These are phyloP conservation scores for Trichosurus vulpecula DNA, from an alignment of 2,797 vertebrate genomes.

Conservation along the genomic window DNA sequence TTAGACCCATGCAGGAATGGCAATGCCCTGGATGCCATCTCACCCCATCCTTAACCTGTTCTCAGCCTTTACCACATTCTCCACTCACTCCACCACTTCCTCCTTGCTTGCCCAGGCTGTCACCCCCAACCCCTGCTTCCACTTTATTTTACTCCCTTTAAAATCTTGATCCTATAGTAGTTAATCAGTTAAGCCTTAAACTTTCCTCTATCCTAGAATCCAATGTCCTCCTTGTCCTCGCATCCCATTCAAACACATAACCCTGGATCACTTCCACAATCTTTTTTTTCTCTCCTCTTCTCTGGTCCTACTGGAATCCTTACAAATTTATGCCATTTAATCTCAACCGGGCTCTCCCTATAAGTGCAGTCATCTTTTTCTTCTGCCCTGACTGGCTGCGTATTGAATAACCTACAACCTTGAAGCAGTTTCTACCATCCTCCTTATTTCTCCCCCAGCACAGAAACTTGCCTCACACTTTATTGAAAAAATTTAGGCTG, in stretches of 20 bases:
- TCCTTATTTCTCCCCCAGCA: not conserved
- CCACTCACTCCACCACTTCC: not conserved
- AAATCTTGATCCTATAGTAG: not conserved
- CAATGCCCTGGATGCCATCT: not conserved
- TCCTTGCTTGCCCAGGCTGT: not conserved
- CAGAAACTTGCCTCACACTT: not conserved
- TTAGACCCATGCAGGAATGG: not conserved
- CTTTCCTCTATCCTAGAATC: not conserved
- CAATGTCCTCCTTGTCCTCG: not conserved
- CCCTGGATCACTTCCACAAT: not conserved
- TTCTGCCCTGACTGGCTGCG: not conserved
- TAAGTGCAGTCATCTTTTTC: not conserved
- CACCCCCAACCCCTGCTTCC: not conserved
- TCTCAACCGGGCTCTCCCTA: not conserved
- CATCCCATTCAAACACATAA: not conserved
- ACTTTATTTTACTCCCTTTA: not conserved
- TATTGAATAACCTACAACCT: not conserved
- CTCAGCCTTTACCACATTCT: not conserved
- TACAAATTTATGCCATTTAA: not conserved
- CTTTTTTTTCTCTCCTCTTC: not conserved
- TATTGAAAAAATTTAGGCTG: not conserved
- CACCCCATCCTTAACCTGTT: not conserved
- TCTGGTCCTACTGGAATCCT: not conserved
- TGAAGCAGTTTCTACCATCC: not conserved
- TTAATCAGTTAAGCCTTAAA: not conserved